These are phyloP conservation scores for Hipposideros armiger DNA, from an alignment of 2,113 vertebrate genomes.

Conservation along the genomic window DNA sequence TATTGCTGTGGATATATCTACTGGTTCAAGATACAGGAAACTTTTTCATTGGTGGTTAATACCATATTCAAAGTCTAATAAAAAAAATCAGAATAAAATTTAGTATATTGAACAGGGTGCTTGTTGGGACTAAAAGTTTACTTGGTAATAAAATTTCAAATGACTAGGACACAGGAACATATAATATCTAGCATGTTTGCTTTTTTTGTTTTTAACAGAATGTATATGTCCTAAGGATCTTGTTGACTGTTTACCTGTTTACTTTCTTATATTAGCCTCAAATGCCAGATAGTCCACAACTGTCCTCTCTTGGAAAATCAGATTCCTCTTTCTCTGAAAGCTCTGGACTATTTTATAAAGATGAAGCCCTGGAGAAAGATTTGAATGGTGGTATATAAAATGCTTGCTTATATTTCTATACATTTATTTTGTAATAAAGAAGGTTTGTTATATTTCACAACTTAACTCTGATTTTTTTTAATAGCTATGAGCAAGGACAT, in stretches of 20 bases:
- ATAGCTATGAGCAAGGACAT: constrained; percentile 88
- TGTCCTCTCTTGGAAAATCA: constrained; percentile 78
- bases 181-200: constrained; percentile 37
- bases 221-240: constrained; percentile 1
- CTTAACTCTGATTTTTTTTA: constrained; percentile 68
- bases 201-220: constrained; percentile 3
- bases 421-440: constrained; percentile 41
- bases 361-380: constrained; percentile 83
- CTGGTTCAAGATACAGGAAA: neutral
- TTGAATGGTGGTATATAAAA: constrained; percentile 85
- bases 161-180: neutral
- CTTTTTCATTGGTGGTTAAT: neutral
- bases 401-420: neutral
- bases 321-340: constrained; percentile 77
- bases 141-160: constrained; percentile 39
- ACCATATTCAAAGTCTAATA: constrained; percentile 48
- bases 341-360: constrained; percentile 67
- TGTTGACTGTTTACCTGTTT: neutral
- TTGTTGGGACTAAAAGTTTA: constrained; percentile 36
- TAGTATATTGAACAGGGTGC: constrained; percentile 8
- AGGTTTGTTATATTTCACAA: constrained; percentile 58
- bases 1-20: neutral
- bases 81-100: constrained; percentile 51
- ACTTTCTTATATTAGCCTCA: constrained; percentile 82
- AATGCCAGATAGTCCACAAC: constrained; percentile 79